Conservation (phyloP, 2,888 invertebrate species). For the Chrysopilus asiliformis region DNA sequence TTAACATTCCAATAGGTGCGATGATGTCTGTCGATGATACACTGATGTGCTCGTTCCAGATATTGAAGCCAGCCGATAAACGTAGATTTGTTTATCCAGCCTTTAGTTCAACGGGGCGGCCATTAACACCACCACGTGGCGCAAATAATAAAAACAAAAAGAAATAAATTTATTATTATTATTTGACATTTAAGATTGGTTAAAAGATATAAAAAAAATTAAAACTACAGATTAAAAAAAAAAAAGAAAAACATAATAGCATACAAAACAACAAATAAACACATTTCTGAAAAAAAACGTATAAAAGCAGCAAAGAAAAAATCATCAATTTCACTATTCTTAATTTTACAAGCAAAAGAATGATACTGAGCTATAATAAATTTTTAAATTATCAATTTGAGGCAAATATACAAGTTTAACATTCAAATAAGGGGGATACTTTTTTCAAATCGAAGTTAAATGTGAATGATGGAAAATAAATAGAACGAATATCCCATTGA, state of each 20-base stretch:
- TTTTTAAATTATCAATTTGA: too few relatives aligned
- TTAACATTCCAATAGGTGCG: slow-evolving; percentile 51
- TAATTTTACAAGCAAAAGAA: too few relatives aligned
- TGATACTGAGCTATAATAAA: too few relatives aligned
- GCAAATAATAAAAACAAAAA: slow-evolving; percentile 89
- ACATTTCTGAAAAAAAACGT: slow-evolving; percentile 1
- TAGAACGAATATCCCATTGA: too few relatives aligned
- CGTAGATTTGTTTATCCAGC: slow-evolving; percentile 91
- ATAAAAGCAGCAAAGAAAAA: slow-evolving; percentile 3
- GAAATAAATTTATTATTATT: slow-evolving; percentile 51
- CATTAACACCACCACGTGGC: slow-evolving; percentile 93
- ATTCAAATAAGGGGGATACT: too few relatives aligned
- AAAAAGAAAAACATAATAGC: slow-evolving; percentile 6
- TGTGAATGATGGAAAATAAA: too few relatives aligned
- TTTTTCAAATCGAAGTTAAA: too few relatives aligned
- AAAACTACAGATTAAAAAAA: slow-evolving; percentile 9
- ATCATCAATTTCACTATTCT: too few relatives aligned
- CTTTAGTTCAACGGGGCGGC: slow-evolving; percentile 85
- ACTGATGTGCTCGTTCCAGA: slow-evolving; percentile 98
- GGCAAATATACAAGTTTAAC: too few relatives aligned
- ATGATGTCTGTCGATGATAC: slow-evolving; percentile 99
- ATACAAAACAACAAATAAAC: slow-evolving; percentile 1
- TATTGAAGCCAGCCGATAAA: slow-evolving; percentile 95
- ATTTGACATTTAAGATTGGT: slow-evolving; percentile 5
- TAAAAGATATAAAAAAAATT: neutral